Evolutionary conservation across 2,113 vertebrate species (phyloP).

Genomic region (Lates calcarifer): DNA sequence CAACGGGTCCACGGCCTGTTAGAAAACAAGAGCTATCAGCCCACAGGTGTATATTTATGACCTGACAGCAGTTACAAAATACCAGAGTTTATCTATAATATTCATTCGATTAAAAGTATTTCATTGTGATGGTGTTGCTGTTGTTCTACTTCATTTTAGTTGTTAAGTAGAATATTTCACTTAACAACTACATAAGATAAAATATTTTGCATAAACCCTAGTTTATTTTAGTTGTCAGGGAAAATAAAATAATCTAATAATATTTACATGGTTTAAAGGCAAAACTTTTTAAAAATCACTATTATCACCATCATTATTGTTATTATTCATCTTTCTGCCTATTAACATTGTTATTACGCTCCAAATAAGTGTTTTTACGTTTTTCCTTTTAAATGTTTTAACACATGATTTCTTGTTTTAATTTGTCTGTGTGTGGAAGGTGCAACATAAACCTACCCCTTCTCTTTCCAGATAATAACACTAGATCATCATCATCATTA

Average conservation of each 20-base stretch:
- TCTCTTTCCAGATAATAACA: not conserved
- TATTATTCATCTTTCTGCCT: not conserved
- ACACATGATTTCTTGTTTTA: not conserved
- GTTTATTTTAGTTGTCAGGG: no score
- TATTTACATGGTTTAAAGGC: no score
- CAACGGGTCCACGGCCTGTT: constrained; percentile 13
- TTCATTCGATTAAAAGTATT: no score
- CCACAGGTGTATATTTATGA: not conserved
- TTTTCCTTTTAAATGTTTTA: not conserved
- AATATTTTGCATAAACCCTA: not conserved
- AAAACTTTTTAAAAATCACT: no score
- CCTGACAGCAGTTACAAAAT: not conserved
- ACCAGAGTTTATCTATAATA: not conserved
- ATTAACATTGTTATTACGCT: not conserved
- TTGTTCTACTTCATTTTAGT: not conserved
- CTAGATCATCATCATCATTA: not conserved
- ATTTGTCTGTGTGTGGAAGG: not conserved
- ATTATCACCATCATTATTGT: not conserved
- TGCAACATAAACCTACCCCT: not conserved
- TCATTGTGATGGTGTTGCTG: not conserved
- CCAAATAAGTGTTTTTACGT: no score
- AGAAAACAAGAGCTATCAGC: not conserved
- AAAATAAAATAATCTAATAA: no score
- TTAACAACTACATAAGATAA: not conserved
- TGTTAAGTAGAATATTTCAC: not conserved